These are phyloP conservation scores for Nysson spinosus DNA, from an alignment of 2,888 invertebrate species.

Conservation along the genomic window DNA sequence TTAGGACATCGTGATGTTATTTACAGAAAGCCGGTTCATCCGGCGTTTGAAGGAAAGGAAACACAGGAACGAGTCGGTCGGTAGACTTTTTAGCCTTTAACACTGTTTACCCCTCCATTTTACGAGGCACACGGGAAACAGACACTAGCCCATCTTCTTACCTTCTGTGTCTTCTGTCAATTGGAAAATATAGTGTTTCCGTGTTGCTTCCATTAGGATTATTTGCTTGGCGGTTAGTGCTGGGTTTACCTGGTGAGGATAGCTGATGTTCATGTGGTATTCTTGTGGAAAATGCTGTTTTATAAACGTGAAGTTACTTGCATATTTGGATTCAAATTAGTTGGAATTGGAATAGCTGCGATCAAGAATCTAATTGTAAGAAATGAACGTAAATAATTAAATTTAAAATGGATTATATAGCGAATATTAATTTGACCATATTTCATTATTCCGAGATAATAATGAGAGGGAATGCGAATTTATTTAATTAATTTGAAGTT, in stretches of 20 bases:
- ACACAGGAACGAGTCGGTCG: slow-evolving; percentile 19
- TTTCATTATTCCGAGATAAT: too few relatives aligned
- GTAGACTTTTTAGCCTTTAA: slow-evolving; percentile 40
- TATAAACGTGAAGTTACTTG: too few relatives aligned
- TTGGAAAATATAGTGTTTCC: not conserved
- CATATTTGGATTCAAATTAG: too few relatives aligned
- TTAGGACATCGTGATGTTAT: slow-evolving; percentile 60
- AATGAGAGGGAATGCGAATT: too few relatives aligned
- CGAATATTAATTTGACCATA: too few relatives aligned
- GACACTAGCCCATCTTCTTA: slow-evolving; percentile 8
- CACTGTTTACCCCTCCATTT: slow-evolving; percentile 49
- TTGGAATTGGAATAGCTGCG: too few relatives aligned
- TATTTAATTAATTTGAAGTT: too few relatives aligned
- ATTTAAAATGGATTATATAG: too few relatives aligned
- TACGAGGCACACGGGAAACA: slow-evolving; percentile 35
- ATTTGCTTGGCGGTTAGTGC: slow-evolving; percentile 23
- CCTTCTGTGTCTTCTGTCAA: slow-evolving; percentile 3
- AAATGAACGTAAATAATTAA: too few relatives aligned
- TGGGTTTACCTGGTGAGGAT: not conserved
- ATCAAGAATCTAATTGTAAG: too few relatives aligned
- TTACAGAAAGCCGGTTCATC: slow-evolving; percentile 50
- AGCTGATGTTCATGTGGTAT: not conserved
- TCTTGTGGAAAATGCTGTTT: too few relatives aligned
- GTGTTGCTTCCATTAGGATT: slow-evolving; percentile 23
- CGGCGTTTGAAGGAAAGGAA: slow-evolving; percentile 23